Base-by-base conservation (phyloP, 2,113 vertebrate genomes). In the Colaptes auratus region DNA sequence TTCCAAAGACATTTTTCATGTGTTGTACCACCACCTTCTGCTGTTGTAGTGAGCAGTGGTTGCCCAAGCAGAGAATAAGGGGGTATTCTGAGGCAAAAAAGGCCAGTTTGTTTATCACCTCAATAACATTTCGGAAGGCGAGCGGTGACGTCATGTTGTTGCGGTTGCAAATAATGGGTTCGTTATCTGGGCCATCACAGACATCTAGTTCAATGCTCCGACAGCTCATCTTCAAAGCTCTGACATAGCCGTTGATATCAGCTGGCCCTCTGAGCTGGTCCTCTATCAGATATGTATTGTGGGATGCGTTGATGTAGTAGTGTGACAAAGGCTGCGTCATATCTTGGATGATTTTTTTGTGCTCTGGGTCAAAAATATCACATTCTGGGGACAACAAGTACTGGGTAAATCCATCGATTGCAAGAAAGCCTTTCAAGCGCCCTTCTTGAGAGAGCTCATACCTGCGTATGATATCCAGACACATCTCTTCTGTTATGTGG, bases 291-390 rank as follows among this genome's bases (percentile, higher is more conserved):
- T 99, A 99, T 17, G 99, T 99, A 46, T 99, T 99, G 95, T 99
- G 99, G 39, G 99, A 99, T 39, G 99, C 98, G 70, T 98, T 99
- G 96, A 99, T 98, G 93, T 99, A 99, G 95, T 99, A 99, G 97
- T 99, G 99, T 36, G 98, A 99, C 82, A 99, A 97, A 52, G 99
- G 99, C 94, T 99, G 98, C 46, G 96, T 99, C 99, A 99, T 99
- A 95, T 99, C 99, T 94, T 99, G 99, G 76, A 98, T 98, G 16
- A 99, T 98, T 36, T 98, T 98, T 95, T 97, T 98, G 87, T 99
- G 99, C 91, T 99, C 98, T 6, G 99, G 98, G 96, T 99, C 99
- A 75, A 99, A 98, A 96, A 99, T 98, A 86, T 99, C 99, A 97
- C 99, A 99, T 97, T 99, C 99, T 16, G 98, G 92, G 55, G 99